phyloP scores from a whole-genome alignment of 2,888 invertebrate genomes.

The Nineta flava region DNA sequence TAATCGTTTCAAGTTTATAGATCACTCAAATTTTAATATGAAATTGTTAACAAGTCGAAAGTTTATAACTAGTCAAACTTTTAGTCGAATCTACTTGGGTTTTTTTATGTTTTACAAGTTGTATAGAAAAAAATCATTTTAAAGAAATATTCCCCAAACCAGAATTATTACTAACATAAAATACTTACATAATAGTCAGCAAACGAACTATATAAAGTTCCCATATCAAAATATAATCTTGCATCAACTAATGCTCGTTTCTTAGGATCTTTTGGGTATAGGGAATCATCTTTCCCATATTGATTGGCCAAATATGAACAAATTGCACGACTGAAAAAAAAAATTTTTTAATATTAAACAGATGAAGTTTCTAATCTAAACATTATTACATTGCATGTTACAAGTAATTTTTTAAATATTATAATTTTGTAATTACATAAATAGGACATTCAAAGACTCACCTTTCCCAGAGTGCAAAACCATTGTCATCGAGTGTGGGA shows the following conservation, averaged over 20 bases:
- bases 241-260: constrained; percentile 64
- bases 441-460: constrained; percentile 13
- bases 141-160: too few relatives aligned
- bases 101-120: not conserved
- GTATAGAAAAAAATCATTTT: not conserved
- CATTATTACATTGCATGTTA: too few relatives aligned
- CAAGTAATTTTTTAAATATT: not conserved
- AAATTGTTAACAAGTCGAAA: too few relatives aligned
- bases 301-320: constrained; percentile 62
- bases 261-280: constrained; percentile 65
- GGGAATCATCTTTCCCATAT: constrained; percentile 58
- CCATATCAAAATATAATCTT: constrained; percentile 64
- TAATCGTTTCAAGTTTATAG: too few relatives aligned
- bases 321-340: constrained; percentile 49
- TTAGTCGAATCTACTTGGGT: too few relatives aligned
- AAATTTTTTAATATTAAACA: not conserved
- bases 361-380: not conserved
- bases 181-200: constrained; percentile 53
- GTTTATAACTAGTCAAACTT: too few relatives aligned
- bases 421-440: not conserved
- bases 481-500: constrained; percentile 72
- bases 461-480: constrained; percentile 66
- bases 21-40: too few relatives aligned
- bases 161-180: too few relatives aligned
- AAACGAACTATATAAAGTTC: constrained; percentile 54